Evolutionary conservation across 2,113 vertebrate species (phyloP).

Genomic region (Sinosuthora webbiana): DNA sequence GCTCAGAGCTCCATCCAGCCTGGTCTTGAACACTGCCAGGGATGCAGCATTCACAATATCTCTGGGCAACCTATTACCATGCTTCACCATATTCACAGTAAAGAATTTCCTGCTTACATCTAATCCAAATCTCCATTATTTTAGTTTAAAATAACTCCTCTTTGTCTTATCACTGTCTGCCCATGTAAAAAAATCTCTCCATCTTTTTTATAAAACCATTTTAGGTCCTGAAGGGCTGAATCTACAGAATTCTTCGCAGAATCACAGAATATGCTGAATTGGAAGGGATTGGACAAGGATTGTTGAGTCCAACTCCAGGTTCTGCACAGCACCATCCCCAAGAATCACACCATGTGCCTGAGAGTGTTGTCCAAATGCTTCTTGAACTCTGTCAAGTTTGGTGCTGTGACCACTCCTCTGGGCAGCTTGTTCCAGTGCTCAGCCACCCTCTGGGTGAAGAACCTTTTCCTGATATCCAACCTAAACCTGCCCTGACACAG

Average conservation of each 20-base stretch:
- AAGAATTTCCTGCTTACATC: not conserved
- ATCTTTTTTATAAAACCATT: not conserved
- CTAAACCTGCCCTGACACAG: fast-evolving
- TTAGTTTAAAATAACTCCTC: not conserved
- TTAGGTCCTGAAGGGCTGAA: not conserved
- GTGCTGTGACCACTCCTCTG: not conserved
- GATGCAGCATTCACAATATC: not conserved
- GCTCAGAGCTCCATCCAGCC: not conserved
- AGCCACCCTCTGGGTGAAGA: not conserved
- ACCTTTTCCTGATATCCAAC: fast-evolving
- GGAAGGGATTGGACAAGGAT: not conserved
- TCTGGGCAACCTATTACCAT: not conserved
- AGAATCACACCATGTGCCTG: not conserved
- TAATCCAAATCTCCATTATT: not conserved
- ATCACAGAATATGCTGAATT: not conserved
- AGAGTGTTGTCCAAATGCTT: fast-evolving
- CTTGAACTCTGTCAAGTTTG: not conserved
- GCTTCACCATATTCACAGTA: not conserved
- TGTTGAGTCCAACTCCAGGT: fast-evolving
- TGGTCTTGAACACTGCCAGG: not conserved
- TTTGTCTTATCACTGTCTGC: not conserved
- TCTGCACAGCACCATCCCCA: too few species aligned
- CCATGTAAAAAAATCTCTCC: not conserved
- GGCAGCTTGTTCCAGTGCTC: fast-evolving
- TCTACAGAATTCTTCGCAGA: not conserved